phyloP scores from a whole-genome alignment of 2,113 vertebrate genomes.

The Equus przewalskii region DNA sequence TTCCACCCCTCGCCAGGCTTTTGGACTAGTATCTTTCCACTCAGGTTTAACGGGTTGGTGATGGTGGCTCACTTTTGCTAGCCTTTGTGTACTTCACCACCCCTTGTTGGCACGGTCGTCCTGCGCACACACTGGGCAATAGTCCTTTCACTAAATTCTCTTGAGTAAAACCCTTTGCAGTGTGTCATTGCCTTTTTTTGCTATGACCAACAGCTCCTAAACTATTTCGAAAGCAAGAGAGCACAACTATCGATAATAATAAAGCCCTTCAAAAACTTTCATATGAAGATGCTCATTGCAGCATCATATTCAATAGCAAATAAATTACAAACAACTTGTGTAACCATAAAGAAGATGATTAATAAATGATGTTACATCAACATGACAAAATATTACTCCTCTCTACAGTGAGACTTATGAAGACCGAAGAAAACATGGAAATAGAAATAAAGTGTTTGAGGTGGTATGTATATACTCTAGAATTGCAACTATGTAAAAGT shows the following conservation, averaged over 20 bases:
- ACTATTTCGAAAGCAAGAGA: not conserved
- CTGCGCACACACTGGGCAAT: not conserved
- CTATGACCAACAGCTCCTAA: not conserved
- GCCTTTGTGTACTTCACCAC: not conserved
- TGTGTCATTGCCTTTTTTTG: not conserved
- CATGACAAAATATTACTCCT: constrained; percentile 23
- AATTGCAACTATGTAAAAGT: not conserved
- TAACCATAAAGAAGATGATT: not conserved
- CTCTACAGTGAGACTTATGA: not conserved
- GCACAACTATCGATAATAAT: not conserved
- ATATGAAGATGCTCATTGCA: not conserved
- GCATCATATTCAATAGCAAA: not conserved
- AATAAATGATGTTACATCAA: not conserved
- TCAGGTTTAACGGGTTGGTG: not conserved
- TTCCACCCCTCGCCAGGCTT: not conserved
- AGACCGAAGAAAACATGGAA: not conserved
- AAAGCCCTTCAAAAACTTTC: not conserved
- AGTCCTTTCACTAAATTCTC: not conserved
- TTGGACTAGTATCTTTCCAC: not conserved
- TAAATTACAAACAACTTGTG: not conserved
- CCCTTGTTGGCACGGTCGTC: not conserved
- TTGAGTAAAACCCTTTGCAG: not conserved
- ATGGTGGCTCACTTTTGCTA: not conserved
- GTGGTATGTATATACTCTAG: not conserved
- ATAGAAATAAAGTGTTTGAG: not conserved